Evolutionary conservation across 2,888 invertebrate genomes (phyloP).

Genomic region (Acrobasis suavella): DNA sequence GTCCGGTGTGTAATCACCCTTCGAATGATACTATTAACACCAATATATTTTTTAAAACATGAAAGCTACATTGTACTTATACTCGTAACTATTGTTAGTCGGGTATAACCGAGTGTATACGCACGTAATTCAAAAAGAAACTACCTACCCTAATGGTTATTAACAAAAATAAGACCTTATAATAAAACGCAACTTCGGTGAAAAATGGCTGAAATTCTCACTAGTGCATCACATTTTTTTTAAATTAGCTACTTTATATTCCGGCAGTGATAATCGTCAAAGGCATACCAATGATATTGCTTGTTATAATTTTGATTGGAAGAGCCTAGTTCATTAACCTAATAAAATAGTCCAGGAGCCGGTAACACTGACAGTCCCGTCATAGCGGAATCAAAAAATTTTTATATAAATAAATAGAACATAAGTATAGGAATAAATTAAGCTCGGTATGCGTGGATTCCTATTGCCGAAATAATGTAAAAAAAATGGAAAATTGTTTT

Average conservation of each 20-base stretch:
- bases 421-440: no score
- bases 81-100: constrained; percentile 4
- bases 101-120: constrained; percentile 2
- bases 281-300: neutral
- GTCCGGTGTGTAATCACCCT: neutral
- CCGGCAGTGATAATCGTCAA: constrained; percentile 3
- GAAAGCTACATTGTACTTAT: constrained; percentile 9
- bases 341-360: no score
- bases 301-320: neutral
- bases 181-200: constrained; percentile 6
- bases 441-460: no score
- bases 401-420: no score
- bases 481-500: no score
- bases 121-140: neutral
- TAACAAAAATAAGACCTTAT: constrained; percentile 1
- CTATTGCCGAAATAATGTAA: no score
- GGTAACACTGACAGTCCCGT: no score
- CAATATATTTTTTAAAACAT: constrained; percentile 7
- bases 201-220: constrained; percentile 7
- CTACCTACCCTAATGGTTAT: constrained; percentile 6
- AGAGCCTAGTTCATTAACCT: neutral
- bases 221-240: constrained; percentile 7
- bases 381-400: no score
- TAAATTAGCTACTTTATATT: neutral
- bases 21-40: constrained; percentile 1